phyloP scores from a whole-genome alignment of 2,797 vertebrate genomes.

The Geotrypetes seraphini region DNA sequence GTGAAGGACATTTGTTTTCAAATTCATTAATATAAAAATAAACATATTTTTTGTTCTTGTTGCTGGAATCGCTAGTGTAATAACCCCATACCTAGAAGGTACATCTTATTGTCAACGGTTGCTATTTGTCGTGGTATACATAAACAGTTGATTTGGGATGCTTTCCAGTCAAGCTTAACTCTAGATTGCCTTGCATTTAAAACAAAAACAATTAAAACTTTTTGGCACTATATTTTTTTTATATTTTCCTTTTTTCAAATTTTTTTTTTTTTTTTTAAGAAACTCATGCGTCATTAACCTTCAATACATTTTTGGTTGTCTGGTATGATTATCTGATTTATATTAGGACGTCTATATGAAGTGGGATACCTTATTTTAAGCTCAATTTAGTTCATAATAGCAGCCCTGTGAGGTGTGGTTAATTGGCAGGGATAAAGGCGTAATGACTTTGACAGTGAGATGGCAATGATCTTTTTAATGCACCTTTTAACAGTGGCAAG shows the following conservation, averaged over 20 bases:
- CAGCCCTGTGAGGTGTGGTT: conserved; percentile 34
- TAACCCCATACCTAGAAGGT: too few species aligned
- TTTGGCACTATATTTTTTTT: neutral
- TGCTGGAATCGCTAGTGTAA: too few species aligned
- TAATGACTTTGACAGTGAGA: conserved; percentile 33
- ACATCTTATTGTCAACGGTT: too few species aligned
- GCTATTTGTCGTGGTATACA: too few species aligned
- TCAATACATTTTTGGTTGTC: neutral
- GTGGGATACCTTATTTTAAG: conserved; percentile 21
- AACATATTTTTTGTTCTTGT: too few species aligned
- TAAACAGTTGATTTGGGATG: too few species aligned
- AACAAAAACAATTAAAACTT: too few species aligned
- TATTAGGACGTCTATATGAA: conserved; percentile 13
- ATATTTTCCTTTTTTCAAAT: neutral
- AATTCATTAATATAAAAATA: too few species aligned
- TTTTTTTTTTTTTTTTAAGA: neutral
- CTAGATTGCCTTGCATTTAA: too few species aligned
- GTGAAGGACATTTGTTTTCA: too few species aligned
- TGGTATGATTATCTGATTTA: neutral
- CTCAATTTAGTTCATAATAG: conserved; percentile 27
- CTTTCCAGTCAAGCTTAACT: too few species aligned
- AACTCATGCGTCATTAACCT: neutral
- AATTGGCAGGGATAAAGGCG: conserved; percentile 40
- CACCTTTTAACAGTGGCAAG: conserved; percentile 2
- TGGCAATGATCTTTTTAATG: conserved; percentile 21